Evolutionary conservation across 2,888 invertebrate species (phyloP), one percentile per base, ranked within the genome.

Genomic region (Busseola fusca): DNA sequence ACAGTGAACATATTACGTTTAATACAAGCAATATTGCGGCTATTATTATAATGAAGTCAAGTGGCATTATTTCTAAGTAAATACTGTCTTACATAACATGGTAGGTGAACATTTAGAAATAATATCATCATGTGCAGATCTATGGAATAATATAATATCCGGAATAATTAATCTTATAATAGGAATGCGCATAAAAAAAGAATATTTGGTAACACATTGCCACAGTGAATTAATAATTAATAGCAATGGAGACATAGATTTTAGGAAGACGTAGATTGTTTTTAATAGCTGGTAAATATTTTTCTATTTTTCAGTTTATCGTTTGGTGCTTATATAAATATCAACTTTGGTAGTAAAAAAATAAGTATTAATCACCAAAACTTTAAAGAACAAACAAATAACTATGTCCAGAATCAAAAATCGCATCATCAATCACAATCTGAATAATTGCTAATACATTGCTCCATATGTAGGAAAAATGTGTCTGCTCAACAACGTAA

Each of bases 151-250:
- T 74, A 76, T 67, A 74, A 67, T 73, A 74, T 72, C 12, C 40
- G 27, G 57, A 60, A 57, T 67, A 63, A 62, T 34, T 78, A 70
- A 30, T 70, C 63, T 75, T 78, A 78, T 16, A 65, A 66, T 77
- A 83, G 70, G 65, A 76, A 79, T 82, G 74, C 62, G 72, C 67
- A 69, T 69, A 75, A 82, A 76, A 54, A 62, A 66, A 75, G 2
- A 71, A 72, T 82, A 79, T 84, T 83, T 83, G 81, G 78, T 85
- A 83, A 76, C 65, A 73, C 34, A 74, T 62, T 69, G 42, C 30
- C 72, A 78, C 62, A 74, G 71, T 67, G 40, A 82, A 66, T 72
- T 58, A 18, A 50, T 52, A 62, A 52, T 14, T 5, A 50, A 34
- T 30, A 45, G 37, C 27, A 77, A n/a, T 25, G 2, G 12, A 57